Evolutionary conservation across 2,888 invertebrate species (phyloP).

Genomic region (Ecliptopera silaceata): DNA sequence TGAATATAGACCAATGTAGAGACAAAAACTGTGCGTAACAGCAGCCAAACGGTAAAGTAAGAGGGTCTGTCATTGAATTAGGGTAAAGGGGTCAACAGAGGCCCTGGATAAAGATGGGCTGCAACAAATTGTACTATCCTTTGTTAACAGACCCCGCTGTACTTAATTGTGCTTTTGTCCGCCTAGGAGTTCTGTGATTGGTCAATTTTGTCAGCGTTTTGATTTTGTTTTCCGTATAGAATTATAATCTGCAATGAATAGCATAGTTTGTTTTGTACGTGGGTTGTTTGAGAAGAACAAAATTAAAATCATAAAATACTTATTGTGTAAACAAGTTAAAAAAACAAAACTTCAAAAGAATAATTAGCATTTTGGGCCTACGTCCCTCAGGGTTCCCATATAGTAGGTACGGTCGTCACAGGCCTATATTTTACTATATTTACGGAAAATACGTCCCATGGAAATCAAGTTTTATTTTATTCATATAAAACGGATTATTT

Average conservation of each 20-base stretch:
- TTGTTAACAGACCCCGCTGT: constrained; percentile 79
- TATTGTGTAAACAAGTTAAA: no score
- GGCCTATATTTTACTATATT: no score
- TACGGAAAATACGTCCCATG: no score
- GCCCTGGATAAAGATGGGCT: constrained; percentile 78
- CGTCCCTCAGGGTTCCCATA: no score
- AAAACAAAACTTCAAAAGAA: no score
- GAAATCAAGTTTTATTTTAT: no score
- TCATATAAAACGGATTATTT: no score
- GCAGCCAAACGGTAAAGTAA: constrained; percentile 26
- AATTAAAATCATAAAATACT: no score
- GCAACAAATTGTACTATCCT: constrained; percentile 79
- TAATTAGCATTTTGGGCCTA: no score
- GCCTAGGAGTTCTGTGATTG: constrained; percentile 63
- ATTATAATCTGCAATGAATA: constrained; percentile 25
- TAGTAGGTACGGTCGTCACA: no score
- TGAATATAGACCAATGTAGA: no score
- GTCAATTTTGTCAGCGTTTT: constrained; percentile 45
- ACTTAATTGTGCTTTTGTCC: constrained; percentile 82
- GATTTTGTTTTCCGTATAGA: constrained; percentile 58
- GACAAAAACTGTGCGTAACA: not conserved
- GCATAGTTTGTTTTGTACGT: constrained; percentile 7
- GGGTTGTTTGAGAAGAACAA: no score
- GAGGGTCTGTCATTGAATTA: constrained; percentile 70
- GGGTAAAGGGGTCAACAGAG: constrained; percentile 81